Conservation (phyloP, 1,140 invertebrate genomes). For the Drosophila subpulchrella region DNA sequence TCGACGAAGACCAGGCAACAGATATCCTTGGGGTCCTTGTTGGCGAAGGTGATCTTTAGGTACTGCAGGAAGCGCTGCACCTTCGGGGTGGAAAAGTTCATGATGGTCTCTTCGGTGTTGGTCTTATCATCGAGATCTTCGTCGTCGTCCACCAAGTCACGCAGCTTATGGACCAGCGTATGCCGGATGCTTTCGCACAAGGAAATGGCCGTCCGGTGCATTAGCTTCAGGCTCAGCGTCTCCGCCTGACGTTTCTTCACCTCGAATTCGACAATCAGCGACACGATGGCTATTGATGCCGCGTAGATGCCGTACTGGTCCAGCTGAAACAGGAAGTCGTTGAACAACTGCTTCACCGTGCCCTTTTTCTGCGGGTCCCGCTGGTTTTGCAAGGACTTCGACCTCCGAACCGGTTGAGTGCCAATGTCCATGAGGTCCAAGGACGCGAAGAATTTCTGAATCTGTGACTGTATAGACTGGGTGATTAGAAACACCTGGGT, state of each 20-base stretch:
- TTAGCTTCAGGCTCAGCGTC: conserved; percentile 79
- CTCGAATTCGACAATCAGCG: conserved; percentile 88
- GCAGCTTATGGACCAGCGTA: conserved; percentile 52
- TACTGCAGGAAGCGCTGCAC: conserved; percentile 86
- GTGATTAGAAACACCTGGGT: background rate
- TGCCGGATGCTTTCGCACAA: conserved; percentile 70
- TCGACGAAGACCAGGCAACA: conserved; percentile 93
- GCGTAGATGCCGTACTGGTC: conserved; percentile 87
- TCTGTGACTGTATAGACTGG: background rate
- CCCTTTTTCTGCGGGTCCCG: conserved; percentile 65
- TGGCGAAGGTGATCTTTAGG: conserved; percentile 85
- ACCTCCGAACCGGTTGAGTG: conserved; percentile 38
- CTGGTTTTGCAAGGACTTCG: conserved; percentile 32
- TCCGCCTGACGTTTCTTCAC: conserved; percentile 86
- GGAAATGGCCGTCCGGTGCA: conserved; percentile 85
- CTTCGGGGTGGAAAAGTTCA: conserved; percentile 86
- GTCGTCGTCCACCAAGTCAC: conserved; percentile 53
- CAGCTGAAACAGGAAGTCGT: conserved; percentile 84
- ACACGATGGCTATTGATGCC: conserved; percentile 86
- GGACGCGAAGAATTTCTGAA: background rate
- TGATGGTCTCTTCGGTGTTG: conserved; percentile 79
- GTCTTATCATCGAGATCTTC: conserved; percentile 20
- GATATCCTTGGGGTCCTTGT: conserved; percentile 85
- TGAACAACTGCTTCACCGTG: conserved; percentile 46
- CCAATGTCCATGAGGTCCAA: conserved; percentile 63